A percentile compares a stretch with the other conserved stretches of the same genome.
Conservation (phyloP, 1,140 invertebrate species). For the Achatina immaculata region DNA sequence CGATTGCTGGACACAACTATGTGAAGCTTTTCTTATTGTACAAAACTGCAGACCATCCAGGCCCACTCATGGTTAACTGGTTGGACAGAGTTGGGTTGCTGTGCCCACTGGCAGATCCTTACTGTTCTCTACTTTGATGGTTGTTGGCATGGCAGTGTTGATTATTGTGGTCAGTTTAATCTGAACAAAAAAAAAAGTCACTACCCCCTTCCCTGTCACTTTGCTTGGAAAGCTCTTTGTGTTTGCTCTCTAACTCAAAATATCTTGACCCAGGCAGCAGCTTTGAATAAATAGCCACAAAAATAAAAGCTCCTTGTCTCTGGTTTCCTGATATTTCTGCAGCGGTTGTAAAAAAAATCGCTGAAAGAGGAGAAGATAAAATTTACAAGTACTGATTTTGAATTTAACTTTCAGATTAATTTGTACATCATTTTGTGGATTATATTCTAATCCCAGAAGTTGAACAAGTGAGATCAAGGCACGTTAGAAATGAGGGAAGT, state of each 20-base stretch:
- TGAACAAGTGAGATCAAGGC: too few relatives aligned
- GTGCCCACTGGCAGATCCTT: slow-evolving; percentile 2
- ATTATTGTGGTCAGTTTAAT: slow-evolving; percentile 34
- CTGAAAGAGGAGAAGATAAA: too few relatives aligned
- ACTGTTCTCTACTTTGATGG: slow-evolving; percentile 21
- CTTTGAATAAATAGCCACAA: background rate
- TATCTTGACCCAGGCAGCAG: slow-evolving; percentile 13
- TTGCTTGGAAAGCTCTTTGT: background rate
- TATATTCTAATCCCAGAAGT: too few relatives aligned
- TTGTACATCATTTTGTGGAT: too few relatives aligned
- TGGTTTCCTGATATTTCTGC: background rate
- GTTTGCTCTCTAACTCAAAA: slow-evolving; percentile 28
- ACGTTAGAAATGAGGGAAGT: too few relatives aligned
- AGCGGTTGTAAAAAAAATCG: too few relatives aligned
- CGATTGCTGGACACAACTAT: slow-evolving; percentile 27
- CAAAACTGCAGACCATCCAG: slow-evolving; percentile 38
- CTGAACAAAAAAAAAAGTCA: slow-evolving; percentile 11
- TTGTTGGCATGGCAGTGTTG: slow-evolving; percentile 39
- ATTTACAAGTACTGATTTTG: too few relatives aligned
- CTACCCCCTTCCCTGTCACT: background rate
- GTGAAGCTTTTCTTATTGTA: slow-evolving; percentile 11
- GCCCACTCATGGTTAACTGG: slow-evolving; percentile 37
- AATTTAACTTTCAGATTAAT: too few relatives aligned
- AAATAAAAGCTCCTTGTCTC: background rate
- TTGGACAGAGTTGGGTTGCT: slow-evolving; percentile 46